phyloP scores from a whole-genome alignment of 64 coral and sea anemone species.

The Orbicella faveolata region DNA sequence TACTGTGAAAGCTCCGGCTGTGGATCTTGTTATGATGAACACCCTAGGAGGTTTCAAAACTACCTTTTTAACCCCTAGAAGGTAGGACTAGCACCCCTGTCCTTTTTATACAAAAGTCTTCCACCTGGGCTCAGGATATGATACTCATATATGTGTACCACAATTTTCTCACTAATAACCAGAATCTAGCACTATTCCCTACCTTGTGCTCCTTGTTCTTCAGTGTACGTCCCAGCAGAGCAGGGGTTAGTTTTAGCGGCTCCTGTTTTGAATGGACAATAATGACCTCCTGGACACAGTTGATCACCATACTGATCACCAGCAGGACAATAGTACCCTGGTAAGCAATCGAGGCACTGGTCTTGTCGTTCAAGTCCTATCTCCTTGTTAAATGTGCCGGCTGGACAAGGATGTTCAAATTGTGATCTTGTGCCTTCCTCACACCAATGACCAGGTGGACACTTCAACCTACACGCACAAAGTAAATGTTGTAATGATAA shows the following conservation, averaged over 20 bases:
- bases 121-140: too few relatives aligned
- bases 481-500: background rate
- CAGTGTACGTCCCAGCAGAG: conserved; percentile 77
- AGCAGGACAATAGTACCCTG: conserved; percentile 73
- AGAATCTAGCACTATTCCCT: background rate
- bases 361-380: conserved; percentile 75
- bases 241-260: conserved; percentile 20
- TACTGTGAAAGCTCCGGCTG: too few relatives aligned
- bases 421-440: conserved; percentile 70
- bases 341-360: conserved; percentile 66
- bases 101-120: too few relatives aligned
- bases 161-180: too few relatives aligned
- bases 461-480: conserved; percentile 51
- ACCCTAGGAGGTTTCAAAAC: too few relatives aligned
- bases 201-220: conserved; percentile 90
- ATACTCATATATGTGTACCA: too few relatives aligned
- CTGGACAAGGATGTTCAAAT: conserved; percentile 64
- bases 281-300: conserved; percentile 79
- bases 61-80: too few relatives aligned
- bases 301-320: conserved; percentile 71
- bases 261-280: conserved; percentile 58
- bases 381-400: conserved; percentile 55
- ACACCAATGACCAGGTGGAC: conserved; percentile 81
- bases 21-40: too few relatives aligned
- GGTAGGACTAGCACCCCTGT: too few relatives aligned